Conservation (phyloP, 2,888 invertebrate genomes). For the Polymixis lichenea region DNA sequence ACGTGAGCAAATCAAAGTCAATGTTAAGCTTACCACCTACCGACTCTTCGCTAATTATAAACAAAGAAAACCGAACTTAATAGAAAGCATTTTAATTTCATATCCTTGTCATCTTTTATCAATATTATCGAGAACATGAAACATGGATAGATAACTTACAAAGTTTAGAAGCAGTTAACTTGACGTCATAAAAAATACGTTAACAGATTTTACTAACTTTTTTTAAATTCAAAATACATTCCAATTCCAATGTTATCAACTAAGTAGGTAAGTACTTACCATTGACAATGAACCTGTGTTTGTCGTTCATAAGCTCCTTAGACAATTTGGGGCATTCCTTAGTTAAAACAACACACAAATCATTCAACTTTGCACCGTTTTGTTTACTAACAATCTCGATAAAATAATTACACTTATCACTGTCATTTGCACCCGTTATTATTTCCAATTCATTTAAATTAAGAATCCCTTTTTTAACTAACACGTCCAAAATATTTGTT, state of each 20-base stretch:
- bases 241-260: conserved; percentile 29
- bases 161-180: background rate
- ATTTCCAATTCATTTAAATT: conserved; percentile 91
- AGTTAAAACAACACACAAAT: conserved; percentile 91
- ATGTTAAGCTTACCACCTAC: conserved; percentile 4
- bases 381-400: conserved; percentile 92
- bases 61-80: background rate
- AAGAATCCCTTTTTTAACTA: conserved; percentile 92
- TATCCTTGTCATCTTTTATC: background rate
- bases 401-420: conserved; percentile 91
- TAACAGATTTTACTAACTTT: conserved; percentile 13
- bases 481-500: conserved; percentile 91
- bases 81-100: background rate
- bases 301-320: conserved; percentile 91
- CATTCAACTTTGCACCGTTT: conserved; percentile 91
- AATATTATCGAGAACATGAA: background rate
- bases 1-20: conserved; percentile 23
- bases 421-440: conserved; percentile 84
- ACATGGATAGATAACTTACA: background rate
- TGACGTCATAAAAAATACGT: background rate
- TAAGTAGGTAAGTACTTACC: conserved; percentile 74
- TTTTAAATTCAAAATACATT: conserved; percentile 3
- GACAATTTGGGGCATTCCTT: conserved; percentile 92
- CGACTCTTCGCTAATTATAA: background rate
- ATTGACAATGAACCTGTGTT: conserved; percentile 87